phyloP scores from a whole-genome alignment of 2,113 vertebrate genomes.

The Tychaedon coryphoeus region DNA sequence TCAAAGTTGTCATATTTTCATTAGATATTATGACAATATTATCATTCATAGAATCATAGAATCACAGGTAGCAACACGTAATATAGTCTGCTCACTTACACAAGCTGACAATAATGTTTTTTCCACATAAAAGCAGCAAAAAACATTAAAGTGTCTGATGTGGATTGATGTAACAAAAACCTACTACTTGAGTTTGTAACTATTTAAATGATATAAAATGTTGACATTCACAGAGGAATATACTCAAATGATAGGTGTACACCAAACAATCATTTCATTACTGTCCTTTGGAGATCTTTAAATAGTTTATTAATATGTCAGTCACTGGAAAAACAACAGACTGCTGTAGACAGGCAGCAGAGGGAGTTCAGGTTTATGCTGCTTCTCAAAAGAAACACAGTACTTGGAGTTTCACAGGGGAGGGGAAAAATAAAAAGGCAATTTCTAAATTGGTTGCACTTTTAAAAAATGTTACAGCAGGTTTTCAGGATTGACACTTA shows the following conservation, averaged over 20 bases:
- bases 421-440: not conserved
- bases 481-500: not conserved
- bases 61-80: not conserved
- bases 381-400: not conserved
- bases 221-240: constrained; percentile 1
- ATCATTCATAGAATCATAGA: not conserved
- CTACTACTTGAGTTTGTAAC: constrained; percentile 23
- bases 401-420: not conserved
- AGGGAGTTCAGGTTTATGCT: not conserved
- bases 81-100: not conserved
- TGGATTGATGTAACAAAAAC: constrained; percentile 29
- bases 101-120: not conserved
- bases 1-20: not conserved
- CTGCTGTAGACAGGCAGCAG: not conserved
- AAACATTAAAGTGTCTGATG: not conserved
- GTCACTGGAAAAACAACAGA: not conserved
- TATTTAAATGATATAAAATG: not conserved
- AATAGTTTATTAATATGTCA: constrained; percentile 34
- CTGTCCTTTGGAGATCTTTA: not conserved
- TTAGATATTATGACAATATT: not conserved
- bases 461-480: not conserved
- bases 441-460: not conserved
- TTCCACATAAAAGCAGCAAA: not conserved
- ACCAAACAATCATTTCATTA: not conserved
- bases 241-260: not conserved